Evolutionary conservation across 2,113 vertebrate genomes (phyloP), one percentile per base, ranked within the genome.

Genomic region (Hippolais icterina): DNA sequence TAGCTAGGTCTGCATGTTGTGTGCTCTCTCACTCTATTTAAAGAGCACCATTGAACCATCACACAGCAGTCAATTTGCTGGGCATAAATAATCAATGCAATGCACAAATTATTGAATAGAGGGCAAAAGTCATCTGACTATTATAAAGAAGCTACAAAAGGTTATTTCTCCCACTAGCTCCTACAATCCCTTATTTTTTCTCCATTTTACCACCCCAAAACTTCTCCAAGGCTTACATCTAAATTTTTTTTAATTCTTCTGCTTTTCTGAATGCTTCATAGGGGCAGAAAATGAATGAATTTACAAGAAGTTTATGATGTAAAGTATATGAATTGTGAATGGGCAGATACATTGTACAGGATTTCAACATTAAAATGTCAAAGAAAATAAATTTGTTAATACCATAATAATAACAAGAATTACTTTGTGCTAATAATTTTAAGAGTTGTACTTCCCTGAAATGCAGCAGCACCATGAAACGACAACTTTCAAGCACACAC

Each of bases 71-170:
- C 84, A 96, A 96, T 97, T 94, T 97, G 96, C 96, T 94, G 97
- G 92, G 97, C 98, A 98, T 98, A 97, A 98, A 98, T 98, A 99
- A 99, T 99, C 98, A 96, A 99, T 99, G 97, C 92, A 50, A 84
- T 83, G 95, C 97, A 97, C 93, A 93, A 96, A 97, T 94, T 97
- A 97, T 64, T 76, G 93, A 97, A 96, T 90, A 97, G 75, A 65
- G 81, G 70, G 76, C 66, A 82, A 95, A 96, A 96, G 88, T 94
- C 90, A 96, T 65, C 86, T 87, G 92, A 79, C 79, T 53, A 15
- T 50, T 81, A 59, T 28, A 71, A 41, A 79, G 72, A 90, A 49
- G 65, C 46, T 77, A 52, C 27, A 27, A 78, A 87, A 93, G 72
- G 74, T 52, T 87, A 49, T 70, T 80, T 72, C 59, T 71, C 37